These are phyloP conservation scores for Zaprionus kolodkinae DNA, from an alignment of 1,140 invertebrate genomes.

Conservation along the genomic window DNA sequence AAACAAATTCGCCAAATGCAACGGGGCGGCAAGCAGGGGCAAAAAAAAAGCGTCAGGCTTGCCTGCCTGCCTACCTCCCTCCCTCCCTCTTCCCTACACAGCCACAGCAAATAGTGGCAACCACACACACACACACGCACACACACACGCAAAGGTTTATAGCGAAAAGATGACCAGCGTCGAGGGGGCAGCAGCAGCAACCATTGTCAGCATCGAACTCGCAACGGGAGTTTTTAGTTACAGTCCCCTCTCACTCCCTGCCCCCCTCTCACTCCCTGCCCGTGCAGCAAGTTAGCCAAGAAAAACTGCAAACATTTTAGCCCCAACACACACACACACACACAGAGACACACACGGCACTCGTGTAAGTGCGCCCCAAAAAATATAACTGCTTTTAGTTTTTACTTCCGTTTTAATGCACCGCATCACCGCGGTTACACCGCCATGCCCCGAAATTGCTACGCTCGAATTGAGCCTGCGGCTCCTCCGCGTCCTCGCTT, in stretches of 20 bases:
- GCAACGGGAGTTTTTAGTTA: constrained; percentile 29
- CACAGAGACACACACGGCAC: constrained; percentile 29
- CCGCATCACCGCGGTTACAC: constrained; percentile 48
- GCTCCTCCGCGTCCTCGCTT: neutral
- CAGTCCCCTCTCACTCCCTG: neutral
- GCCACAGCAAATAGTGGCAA: neutral
- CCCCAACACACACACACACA: constrained; percentile 26
- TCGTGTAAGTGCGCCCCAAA: constrained; percentile 64
- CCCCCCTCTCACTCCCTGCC: neutral
- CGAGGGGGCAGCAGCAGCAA: constrained; percentile 2
- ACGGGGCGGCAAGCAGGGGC: neutral
- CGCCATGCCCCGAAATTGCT: constrained; percentile 29
- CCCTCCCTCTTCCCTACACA: neutral
- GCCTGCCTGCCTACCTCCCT: neutral
- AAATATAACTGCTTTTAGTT: constrained; percentile 81
- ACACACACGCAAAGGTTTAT: constrained; percentile 4
- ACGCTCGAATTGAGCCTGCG: constrained; percentile 12
- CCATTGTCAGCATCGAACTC: constrained; percentile 10
- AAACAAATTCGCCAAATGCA: constrained; percentile 60
- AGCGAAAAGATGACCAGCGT: constrained; percentile 20
- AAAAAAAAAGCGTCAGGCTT: constrained; percentile 15
- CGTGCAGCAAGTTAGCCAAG: constrained; percentile 39
- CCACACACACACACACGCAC: constrained; percentile 15
- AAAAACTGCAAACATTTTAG: constrained; percentile 47
- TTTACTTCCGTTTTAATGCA: constrained; percentile 76